These are phyloP conservation scores for Hemibagrus guttatus DNA, from an alignment of 2,797 vertebrate species.

Conservation along the genomic window DNA sequence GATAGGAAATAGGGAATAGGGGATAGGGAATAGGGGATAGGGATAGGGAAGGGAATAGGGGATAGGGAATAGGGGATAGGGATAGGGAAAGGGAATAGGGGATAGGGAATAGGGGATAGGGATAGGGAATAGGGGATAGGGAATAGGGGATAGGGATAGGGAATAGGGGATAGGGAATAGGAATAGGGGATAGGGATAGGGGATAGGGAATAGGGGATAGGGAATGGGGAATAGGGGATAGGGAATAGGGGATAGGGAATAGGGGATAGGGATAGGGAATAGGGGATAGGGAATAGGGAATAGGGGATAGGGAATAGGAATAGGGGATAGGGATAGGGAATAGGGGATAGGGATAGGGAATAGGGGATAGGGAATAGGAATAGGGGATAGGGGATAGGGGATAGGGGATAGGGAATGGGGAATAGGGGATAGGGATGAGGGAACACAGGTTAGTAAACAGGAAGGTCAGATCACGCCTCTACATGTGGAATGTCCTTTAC, in stretches of 20 bases:
- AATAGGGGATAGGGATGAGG: neutral
- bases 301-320: too few species aligned
- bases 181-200: too few species aligned
- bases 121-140: too few species aligned
- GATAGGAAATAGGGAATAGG: neutral
- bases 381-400: neutral
- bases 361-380: neutral
- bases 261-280: too few species aligned
- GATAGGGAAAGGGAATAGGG: neutral
- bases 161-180: neutral
- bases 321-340: neutral
- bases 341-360: neutral
- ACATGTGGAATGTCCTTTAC: constrained; percentile 62
- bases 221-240: too few species aligned
- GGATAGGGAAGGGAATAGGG: too few species aligned
- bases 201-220: neutral
- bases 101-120: too few species aligned
- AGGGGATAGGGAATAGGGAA: too few species aligned
- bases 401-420: too few species aligned
- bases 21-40: too few species aligned
- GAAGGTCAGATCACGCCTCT: neutral
- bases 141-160: too few species aligned
- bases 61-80: neutral
- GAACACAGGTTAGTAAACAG: neutral
- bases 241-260: too few species aligned